These are phyloP conservation scores for Actias luna DNA, from an alignment of 2,888 invertebrate species.

Conservation along the genomic window DNA sequence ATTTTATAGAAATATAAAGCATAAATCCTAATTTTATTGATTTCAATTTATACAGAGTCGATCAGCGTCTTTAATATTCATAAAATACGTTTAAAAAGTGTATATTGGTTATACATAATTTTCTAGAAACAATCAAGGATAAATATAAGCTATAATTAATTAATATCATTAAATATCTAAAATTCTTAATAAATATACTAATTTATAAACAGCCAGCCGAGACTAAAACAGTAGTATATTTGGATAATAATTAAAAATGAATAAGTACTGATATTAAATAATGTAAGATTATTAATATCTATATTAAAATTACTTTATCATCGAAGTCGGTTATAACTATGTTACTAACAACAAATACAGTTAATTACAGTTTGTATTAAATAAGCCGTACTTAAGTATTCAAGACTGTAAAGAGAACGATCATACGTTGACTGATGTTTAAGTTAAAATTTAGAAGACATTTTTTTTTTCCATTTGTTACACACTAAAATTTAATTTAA, in stretches of 20 bases:
- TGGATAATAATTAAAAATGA: neutral
- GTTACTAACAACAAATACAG: neutral
- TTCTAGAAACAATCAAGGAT: conserved; percentile 26
- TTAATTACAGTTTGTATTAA: neutral
- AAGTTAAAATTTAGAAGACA: no score
- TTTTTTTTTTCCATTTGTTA: no score
- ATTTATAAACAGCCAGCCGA: neutral
- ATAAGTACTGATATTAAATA: neutral
- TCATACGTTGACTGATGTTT: no score
- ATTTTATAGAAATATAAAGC: conserved; percentile 4
- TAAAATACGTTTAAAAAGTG: conserved; percentile 14
- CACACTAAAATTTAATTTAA: no score
- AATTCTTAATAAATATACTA: neutral
- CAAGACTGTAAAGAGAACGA: no score
- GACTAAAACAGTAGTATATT: neutral
- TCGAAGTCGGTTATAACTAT: neutral
- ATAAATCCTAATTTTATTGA: conserved; percentile 40
- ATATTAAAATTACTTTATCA: neutral
- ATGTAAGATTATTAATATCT: neutral
- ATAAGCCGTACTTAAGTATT: no score
- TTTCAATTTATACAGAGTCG: conserved; percentile 20
- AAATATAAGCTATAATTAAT: conserved; percentile 2
- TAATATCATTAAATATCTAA: neutral
- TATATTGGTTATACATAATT: conserved; percentile 41
- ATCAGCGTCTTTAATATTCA: neutral